Percentiles rank a stretch among this genome's conserved stretches.
Evolutionary conservation across 1,140 invertebrate genomes (phyloP).

Genomic region (Procambarus virginalis): DNA sequence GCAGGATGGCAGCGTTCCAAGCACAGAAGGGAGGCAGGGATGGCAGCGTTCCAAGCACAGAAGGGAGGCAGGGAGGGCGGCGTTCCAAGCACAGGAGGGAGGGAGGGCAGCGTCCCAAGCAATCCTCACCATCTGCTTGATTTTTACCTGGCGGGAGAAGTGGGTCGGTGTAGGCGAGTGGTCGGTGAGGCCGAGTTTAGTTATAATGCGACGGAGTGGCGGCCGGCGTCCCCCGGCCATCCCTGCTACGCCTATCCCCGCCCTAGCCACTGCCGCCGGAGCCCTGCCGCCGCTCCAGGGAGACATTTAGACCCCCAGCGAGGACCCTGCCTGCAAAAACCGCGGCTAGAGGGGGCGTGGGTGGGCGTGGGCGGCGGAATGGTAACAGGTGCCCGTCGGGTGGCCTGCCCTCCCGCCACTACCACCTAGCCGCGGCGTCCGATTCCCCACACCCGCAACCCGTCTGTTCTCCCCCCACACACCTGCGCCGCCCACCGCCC

Average conservation of each 20-base stretch:
- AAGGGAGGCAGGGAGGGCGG: too few species aligned
- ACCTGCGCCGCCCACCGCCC: background rate
- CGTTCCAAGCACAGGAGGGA: too few species aligned
- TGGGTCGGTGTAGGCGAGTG: slow-evolving; percentile 39
- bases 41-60: too few species aligned
- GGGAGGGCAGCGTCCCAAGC: background rate
- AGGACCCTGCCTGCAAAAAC: slow-evolving; percentile 31
- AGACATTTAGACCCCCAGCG: slow-evolving; percentile 17
- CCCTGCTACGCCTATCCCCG: background rate
- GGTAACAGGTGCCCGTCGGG: slow-evolving; percentile 20
- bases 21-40: too few species aligned
- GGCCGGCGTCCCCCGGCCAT: slow-evolving; percentile 6
- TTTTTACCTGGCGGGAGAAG: slow-evolving; percentile 16
- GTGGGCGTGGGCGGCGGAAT: slow-evolving; percentile 3
- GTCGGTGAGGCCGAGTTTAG: slow-evolving; percentile 38
- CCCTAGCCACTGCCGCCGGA: background rate
- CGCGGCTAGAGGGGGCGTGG: slow-evolving; percentile 6
- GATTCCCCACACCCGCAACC: slow-evolving; percentile 11
- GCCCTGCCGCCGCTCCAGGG: slow-evolving; percentile 20
- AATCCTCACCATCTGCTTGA: slow-evolving; percentile 10
- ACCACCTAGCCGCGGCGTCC: slow-evolving; percentile 16
- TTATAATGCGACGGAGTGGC: slow-evolving; percentile 32
- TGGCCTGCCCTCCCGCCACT: slow-evolving; percentile 30
- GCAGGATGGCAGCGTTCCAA: too few species aligned
- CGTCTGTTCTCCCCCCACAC: background rate